These are phyloP conservation scores for Regulus satrapa DNA, from an alignment of 2,113 vertebrate genomes.

Conservation along the genomic window DNA sequence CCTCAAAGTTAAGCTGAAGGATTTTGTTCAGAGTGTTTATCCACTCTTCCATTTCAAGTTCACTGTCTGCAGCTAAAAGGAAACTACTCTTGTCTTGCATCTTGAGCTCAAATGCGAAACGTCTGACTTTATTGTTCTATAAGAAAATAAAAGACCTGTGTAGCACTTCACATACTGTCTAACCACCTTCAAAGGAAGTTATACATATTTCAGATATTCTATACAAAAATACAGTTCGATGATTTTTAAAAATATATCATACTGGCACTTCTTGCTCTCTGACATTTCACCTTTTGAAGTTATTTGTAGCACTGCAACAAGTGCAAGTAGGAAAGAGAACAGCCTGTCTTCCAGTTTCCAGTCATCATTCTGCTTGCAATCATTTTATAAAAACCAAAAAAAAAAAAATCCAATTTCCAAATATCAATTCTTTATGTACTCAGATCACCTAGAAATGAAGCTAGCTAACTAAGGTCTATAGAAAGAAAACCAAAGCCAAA, in stretches of 20 bases:
- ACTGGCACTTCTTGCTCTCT: not conserved
- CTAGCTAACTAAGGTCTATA: not conserved
- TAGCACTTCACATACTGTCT: not conserved
- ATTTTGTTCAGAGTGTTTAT: slow-evolving; percentile 93
- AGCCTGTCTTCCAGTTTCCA: not conserved
- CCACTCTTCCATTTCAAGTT: slow-evolving; percentile 98
- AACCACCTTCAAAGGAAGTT: not conserved
- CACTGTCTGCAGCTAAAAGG: slow-evolving; percentile 91
- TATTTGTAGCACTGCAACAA: not conserved
- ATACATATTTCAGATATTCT: not conserved
- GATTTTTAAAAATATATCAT: not conserved
- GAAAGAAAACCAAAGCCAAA: not conserved
- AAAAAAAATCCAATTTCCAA: not conserved
- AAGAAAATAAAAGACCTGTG: slow-evolving; percentile 31
- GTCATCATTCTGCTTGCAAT: not conserved
- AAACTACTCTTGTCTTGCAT: slow-evolving; percentile 99
- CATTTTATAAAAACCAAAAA: not conserved
- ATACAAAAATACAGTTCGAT: not conserved
- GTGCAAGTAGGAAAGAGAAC: not conserved
- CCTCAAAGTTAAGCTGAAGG: slow-evolving; percentile 94
- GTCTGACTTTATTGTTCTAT: slow-evolving; percentile 93
- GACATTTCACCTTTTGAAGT: not conserved
- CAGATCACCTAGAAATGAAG: not conserved
- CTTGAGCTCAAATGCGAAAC: slow-evolving; percentile 96
- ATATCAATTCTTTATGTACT: not conserved